Conservation (phyloP, 2,888 invertebrate species). For the Pegoplata infirma region DNA sequence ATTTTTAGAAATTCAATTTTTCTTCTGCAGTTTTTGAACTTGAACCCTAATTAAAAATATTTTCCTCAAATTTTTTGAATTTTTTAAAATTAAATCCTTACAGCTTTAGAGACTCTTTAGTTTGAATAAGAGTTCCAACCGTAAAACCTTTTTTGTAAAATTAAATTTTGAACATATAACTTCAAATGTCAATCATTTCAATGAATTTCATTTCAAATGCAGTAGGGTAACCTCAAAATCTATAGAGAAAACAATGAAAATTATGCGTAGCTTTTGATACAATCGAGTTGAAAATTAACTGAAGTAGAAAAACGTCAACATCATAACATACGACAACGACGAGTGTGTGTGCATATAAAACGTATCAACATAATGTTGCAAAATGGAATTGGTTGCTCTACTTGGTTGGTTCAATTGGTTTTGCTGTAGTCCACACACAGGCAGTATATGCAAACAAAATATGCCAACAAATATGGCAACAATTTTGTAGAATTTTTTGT, state of each 20-base stretch:
- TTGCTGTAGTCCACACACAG: conserved; percentile 33
- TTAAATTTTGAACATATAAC: too few relatives aligned
- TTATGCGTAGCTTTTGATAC: conserved; percentile 45
- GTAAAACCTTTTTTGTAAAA: too few relatives aligned
- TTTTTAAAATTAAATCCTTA: too few relatives aligned
- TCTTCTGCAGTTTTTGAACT: too few relatives aligned
- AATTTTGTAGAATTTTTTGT: conserved; percentile 34
- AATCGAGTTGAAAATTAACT: conserved; percentile 45
- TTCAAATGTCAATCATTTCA: too few relatives aligned
- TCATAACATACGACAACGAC: conserved; percentile 32
- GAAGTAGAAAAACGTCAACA: conserved; percentile 51
- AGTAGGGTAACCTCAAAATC: not conserved
- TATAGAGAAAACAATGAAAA: conserved; percentile 31
- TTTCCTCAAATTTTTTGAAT: too few relatives aligned
- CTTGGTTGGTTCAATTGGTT: conserved; percentile 3
- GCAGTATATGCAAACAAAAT: conserved; percentile 11
- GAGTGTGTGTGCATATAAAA: conserved; percentile 7
- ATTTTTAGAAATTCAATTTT: too few relatives aligned
- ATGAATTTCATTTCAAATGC: too few relatives aligned
- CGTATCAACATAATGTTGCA: conserved; percentile 38
- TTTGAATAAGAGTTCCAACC: too few relatives aligned
- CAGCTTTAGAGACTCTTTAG: too few relatives aligned
- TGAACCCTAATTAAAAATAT: too few relatives aligned
- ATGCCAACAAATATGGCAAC: conserved; percentile 48
- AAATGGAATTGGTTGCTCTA: conserved; percentile 29